Evolutionary conservation across 2,888 invertebrate genomes (phyloP), one percentile per base, ranked within the genome.

Genomic region (Cephus pulcher): DNA sequence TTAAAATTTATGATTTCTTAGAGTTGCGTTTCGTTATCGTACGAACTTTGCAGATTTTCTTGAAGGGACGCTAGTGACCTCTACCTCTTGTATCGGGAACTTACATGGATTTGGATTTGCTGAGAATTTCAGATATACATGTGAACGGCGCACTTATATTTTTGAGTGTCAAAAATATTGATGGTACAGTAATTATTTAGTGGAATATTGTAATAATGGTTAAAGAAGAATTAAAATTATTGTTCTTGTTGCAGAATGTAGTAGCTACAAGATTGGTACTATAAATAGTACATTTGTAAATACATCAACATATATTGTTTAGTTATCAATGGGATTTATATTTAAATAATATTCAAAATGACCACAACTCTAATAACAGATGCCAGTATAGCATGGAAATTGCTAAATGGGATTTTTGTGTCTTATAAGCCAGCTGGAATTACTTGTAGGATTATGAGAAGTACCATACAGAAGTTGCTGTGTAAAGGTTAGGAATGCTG

Each of bases 381-480:
- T 86, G 95, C 96, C 4, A 92, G 92, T 69, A 87, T 92, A 69
- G 94, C 95, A 4, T 97, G 94, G 92, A 95, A 93, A 84, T 89
- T 93, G 37, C 89, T 98, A 76, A 95, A 95, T 91, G 97, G 97
- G 35, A 88, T 97, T 11, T 92, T 97, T 80, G 96, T 96, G 90
- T 92, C 97, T 23, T 97, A 96, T 86, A 98, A 98, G 91, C 96
- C 97, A 23, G 90, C 95, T 56, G 56, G 56, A 56, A 56, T 56
- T 23, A 1, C 9, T 15, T 9, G 9, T 2, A 88, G 88, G 33
- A 93, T 92, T 86, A 92, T 95, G 0, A 93, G 94, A 85, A 92
- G 93, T 75, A 94, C 93, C 3, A 91, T 97, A 73, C 91, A 94
- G 80, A 89, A 92, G 69, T 95, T 95, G 88, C 89, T 97, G 79